Evolutionary conservation across 1,140 invertebrate species (phyloP), one percentile per base, ranked within the genome.

Genomic region (Bombus consobrinus): DNA sequence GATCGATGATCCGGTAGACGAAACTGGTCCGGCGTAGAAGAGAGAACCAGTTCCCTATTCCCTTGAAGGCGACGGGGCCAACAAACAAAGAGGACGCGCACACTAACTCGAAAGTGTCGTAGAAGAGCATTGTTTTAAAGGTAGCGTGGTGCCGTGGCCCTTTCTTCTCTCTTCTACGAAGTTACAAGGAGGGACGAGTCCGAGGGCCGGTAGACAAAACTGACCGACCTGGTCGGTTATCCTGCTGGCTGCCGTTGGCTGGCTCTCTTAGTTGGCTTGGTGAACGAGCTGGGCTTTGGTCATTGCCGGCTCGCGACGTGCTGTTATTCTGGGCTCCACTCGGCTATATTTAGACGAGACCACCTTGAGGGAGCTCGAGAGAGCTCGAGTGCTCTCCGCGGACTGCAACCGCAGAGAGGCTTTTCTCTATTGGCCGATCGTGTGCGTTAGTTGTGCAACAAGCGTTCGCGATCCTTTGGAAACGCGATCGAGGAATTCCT

Each of bases 281-380:
- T 81, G 81, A 83, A 84, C 86, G 89, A 89, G 91, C 85, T 89
- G 89, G 87, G 91, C 90, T 92, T 92, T 93, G 91, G 92, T 93
- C 91, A 92, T 93, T 93, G 92, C 90, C 90, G 93, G 92, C 89
- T 93, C 87, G 79, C 79, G 88, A 86, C 90, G 88, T 78, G 79
- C 85, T 91, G 92, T 93, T 93, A 93, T 93, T 93, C 93, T 92
- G 91, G 92, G 92, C 89, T 90, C 88, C 87, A 89, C 91, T 92
- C 87, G 91, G 92, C 93, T 93, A 93, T 93, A 93, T 93, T 93
- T 93, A 93, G 91, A 93, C 91, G 92, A 93, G 92, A 93, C 93
- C 93, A 93, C 93, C 92, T 93, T 93, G 93, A 93, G 92, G 90
- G 87, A 91, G 88, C 89, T 85, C 90, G 86, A 89, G 91, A 84